These are phyloP conservation scores for Agraylea sexmaculata DNA, from an alignment of 1,140 invertebrate genomes.

Conservation along the genomic window DNA sequence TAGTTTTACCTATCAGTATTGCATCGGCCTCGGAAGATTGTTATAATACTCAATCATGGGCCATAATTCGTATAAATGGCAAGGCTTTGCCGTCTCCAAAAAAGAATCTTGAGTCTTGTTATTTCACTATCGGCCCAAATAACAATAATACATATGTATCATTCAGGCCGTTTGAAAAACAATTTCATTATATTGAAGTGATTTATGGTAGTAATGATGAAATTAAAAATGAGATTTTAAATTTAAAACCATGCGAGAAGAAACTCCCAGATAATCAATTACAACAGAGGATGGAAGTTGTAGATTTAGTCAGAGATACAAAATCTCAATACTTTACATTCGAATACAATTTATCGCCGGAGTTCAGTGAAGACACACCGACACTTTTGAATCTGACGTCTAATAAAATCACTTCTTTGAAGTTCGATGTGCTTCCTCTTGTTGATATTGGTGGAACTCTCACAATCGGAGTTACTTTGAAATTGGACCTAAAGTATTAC, in stretches of 20 bases:
- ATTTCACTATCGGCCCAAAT: conserved; percentile 27
- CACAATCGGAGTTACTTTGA: conserved; percentile 48
- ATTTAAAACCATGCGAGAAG: conserved; percentile 20
- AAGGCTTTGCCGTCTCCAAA: conserved; percentile 31
- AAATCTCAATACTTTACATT: conserved; percentile 58
- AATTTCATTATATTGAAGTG: conserved; percentile 47
- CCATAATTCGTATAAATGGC: conserved; percentile 28
- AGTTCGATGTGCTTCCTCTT: conserved; percentile 51
- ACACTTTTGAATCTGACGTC: conserved; percentile 51
- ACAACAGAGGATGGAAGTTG: conserved; percentile 26
- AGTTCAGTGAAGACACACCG: conserved; percentile 44
- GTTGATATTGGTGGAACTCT: conserved; percentile 60
- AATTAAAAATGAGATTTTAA: conserved; percentile 15
- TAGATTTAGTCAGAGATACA: conserved; percentile 49
- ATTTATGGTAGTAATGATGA: conserved; percentile 20
- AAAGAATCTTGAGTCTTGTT: conserved; percentile 29
- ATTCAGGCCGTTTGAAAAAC: conserved; percentile 42
- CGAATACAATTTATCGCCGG: conserved; percentile 50
- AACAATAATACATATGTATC: conserved; percentile 24
- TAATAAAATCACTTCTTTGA: conserved; percentile 44
- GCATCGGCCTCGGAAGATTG: neutral
- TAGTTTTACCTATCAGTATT: conserved; percentile 1
- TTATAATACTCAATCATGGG: conserved; percentile 21
- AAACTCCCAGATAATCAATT: conserved; percentile 25
- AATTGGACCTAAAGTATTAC: conserved; percentile 40